Evolutionary conservation across 1,140 invertebrate genomes (phyloP), one percentile per base, ranked within the genome.

Genomic region (Drosophila sturtevanti): DNA sequence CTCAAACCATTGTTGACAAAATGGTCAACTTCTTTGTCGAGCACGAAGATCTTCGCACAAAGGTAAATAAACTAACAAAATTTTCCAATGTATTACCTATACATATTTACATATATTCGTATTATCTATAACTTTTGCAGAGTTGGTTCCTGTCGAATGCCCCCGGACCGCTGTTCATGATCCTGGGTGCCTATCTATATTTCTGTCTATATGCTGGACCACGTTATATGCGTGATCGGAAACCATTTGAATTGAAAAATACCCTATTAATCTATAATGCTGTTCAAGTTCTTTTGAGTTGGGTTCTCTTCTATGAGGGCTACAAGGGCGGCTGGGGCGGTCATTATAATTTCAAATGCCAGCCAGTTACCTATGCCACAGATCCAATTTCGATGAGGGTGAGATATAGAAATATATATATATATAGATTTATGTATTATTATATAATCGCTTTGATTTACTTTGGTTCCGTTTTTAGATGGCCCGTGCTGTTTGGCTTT

Each of bases 61-160:
- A 91, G 82, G 82, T 87, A 38, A 60, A 38, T 65, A 10, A 14
- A 0, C 0, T 31, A 41, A 5, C 6, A 5, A 0, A 16, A 31
- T n/a, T n/a, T n/a, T n/a, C n/a, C n/a, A n/a, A n/a, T n/a, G n/a
- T n/a, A n/a, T n/a, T n/a, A 38, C 1, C n/a, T 1, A n/a, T 5
- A 7, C 27, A 24, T 1, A 22, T 27, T 31, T 0, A 54, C 16
- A 14, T 0, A 10, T 3, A 11, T 12, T 38, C 14, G 21, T 34
- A 24, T 27, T 24, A 97, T 94, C 94, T 4, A 93, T 96, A 65
- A 96, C 97, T 3, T 93, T 93, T 18, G 6, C 60, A 86, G 67
- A 95, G 96, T 79, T 98, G 97, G 97, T 95, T 96, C 78, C 92
- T 99, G 10, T 95, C 97, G 91, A 94, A 95, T 21, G 95, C 95